Percentiles rank a stretch among this genome's conserved stretches.
phyloP scores from a whole-genome alignment of 2,888 invertebrate genomes.

The Pristionchus maxplancki region DNA sequence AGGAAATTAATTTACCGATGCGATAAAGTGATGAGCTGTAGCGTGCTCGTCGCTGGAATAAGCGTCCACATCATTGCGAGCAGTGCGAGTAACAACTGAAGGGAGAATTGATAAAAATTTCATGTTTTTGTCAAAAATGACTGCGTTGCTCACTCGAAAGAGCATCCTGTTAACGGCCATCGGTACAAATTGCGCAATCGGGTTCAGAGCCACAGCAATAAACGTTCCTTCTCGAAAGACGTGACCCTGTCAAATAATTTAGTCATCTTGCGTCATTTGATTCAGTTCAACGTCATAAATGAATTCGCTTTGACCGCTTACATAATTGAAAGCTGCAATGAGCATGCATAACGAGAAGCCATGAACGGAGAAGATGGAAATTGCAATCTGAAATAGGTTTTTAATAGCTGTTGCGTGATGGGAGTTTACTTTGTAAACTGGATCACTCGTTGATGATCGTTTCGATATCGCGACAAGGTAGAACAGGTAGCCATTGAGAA shows the following conservation, averaged over 20 bases:
- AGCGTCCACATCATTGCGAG: conserved; percentile 2
- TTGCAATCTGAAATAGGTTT: background rate
- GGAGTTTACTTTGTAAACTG: background rate
- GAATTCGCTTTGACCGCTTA: background rate
- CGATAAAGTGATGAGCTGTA: background rate
- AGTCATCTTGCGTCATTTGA: background rate
- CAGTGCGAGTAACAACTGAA: background rate
- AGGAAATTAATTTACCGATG: background rate
- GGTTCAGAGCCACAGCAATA: background rate
- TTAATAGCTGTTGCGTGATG: background rate
- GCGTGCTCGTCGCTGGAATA: background rate
- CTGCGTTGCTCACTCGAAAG: background rate
- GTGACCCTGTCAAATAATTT: background rate
- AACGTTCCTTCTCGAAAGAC: background rate
- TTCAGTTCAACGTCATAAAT: background rate
- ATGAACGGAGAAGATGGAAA: background rate
- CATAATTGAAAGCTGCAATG: background rate
- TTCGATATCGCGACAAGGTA: background rate
- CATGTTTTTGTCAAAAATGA: background rate
- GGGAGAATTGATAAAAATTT: background rate
- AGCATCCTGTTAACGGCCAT: background rate
- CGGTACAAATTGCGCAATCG: background rate
- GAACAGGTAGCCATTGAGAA: background rate
- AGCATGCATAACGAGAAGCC: background rate
- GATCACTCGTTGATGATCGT: background rate